Percentiles rank a stretch among this genome's conserved stretches.
Evolutionary conservation across 2,797 vertebrate species (phyloP).

Genomic region (Falco cherrug): DNA sequence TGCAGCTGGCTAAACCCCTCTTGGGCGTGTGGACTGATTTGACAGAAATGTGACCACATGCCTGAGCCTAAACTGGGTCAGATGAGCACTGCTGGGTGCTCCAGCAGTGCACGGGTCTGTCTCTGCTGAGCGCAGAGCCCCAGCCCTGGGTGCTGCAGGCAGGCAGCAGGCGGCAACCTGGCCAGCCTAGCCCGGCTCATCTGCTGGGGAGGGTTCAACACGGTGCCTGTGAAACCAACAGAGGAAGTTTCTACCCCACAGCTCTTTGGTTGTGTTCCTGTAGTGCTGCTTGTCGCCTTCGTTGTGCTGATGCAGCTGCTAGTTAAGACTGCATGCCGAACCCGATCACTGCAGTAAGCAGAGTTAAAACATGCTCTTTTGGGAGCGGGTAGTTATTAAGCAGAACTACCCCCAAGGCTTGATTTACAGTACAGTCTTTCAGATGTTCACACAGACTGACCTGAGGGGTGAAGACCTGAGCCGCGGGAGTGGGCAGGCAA

Average conservation of each 20-base stretch:
- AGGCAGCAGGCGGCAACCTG: not conserved
- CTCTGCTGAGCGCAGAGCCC: not conserved
- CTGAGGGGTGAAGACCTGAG: not conserved
- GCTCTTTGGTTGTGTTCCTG: not conserved
- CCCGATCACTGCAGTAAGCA: not conserved
- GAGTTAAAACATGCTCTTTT: not conserved
- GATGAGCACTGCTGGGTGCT: not conserved
- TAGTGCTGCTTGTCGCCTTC: not conserved
- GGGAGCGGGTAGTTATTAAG: not conserved
- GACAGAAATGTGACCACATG: not conserved
- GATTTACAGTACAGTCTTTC: not conserved
- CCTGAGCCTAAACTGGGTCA: not conserved
- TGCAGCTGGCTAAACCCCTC: not conserved
- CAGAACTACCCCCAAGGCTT: not conserved
- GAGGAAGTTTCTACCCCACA: not conserved
- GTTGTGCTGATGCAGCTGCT: not conserved
- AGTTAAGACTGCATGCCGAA: not conserved
- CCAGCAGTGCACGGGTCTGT: not conserved
- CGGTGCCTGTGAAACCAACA: not conserved
- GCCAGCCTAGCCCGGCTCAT: not conserved
- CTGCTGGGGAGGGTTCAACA: rapidly evolving
- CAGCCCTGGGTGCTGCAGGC: not conserved
- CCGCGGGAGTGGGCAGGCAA: not conserved
- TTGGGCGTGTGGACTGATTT: rapidly evolving
- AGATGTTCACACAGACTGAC: not conserved